phyloP scores from a whole-genome alignment of 2,113 vertebrate species.

The Drymodes brunneopygia region DNA sequence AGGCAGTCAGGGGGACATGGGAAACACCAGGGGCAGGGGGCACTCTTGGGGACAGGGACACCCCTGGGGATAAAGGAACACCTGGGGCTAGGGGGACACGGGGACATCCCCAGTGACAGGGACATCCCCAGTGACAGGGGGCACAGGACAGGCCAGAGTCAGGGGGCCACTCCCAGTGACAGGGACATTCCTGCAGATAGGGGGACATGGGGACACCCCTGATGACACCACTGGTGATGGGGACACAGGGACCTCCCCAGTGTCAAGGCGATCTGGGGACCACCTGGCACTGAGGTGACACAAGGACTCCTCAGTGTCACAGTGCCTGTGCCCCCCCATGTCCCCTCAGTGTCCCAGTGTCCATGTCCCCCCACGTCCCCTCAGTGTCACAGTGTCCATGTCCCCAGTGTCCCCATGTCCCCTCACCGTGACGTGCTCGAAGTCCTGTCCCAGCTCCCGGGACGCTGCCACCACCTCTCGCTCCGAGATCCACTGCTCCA shows the following conservation, averaged over 20 bases:
- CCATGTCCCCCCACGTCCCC: too few species aligned
- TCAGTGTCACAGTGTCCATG: too few species aligned
- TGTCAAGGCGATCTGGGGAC: background rate
- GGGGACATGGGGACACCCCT: too few species aligned
- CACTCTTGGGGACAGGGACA: background rate
- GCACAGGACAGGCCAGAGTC: too few species aligned
- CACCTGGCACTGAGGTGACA: background rate
- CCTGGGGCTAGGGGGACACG: background rate
- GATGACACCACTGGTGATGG: background rate
- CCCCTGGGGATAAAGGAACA: too few species aligned
- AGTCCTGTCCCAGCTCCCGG: constrained; percentile 95
- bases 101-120: background rate
- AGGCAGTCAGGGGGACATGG: too few species aligned
- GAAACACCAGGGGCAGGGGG: too few species aligned
- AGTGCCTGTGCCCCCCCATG: background rate
- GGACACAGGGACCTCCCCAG: too few species aligned
- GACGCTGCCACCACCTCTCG: constrained; percentile 92
- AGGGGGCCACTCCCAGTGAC: background rate
- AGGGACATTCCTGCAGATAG: background rate
- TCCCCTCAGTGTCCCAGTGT: background rate
- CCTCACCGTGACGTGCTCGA: constrained; percentile 89
- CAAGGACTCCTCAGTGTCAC: background rate
- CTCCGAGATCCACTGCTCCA: constrained; percentile 96
- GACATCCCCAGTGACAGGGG: background rate
- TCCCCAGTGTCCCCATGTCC: background rate